Evolutionary conservation across 2,113 vertebrate genomes (phyloP).

Genomic region (Corythaeola cristata): DNA sequence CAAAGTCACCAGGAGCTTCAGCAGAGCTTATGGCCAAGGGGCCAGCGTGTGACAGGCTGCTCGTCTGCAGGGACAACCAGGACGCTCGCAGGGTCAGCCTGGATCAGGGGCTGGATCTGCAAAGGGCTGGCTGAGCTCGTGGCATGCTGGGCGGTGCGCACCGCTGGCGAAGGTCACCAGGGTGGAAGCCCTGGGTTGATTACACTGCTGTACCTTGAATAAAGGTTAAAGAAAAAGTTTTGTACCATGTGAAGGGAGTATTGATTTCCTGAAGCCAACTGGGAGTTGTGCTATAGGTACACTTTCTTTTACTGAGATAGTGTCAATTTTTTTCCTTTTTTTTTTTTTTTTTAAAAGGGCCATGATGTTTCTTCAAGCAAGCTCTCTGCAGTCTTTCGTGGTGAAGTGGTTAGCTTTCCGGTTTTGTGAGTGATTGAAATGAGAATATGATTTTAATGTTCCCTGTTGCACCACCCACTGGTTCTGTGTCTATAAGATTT

Average conservation of each 20-base stretch:
- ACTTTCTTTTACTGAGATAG: not conserved
- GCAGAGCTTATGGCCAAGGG: not conserved
- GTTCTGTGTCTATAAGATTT: constrained; percentile 9
- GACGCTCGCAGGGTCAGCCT: not conserved
- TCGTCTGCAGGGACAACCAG: not conserved
- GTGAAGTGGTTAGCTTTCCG: not conserved
- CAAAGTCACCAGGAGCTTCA: not conserved
- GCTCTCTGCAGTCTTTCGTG: not conserved
- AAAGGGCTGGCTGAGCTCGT: not conserved
- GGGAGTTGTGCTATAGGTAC: not conserved
- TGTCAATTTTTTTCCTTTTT: not conserved
- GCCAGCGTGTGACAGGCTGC: not conserved
- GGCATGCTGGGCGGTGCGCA: not conserved
- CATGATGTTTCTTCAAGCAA: not conserved
- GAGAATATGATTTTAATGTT: constrained; percentile 16
- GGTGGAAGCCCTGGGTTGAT: not conserved
- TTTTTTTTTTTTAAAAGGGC: not conserved
- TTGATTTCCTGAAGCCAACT: constrained; percentile 45
- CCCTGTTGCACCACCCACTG: not conserved
- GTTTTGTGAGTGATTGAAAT: not conserved
- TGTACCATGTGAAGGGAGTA: not conserved
- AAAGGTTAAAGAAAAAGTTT: constrained; percentile 37
- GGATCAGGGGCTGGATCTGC: not conserved
- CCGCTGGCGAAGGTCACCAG: not conserved
- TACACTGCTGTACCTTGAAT: not conserved